Conservation (phyloP, 2,888 invertebrate genomes). For the Rhyacophila evoluta region DNA sequence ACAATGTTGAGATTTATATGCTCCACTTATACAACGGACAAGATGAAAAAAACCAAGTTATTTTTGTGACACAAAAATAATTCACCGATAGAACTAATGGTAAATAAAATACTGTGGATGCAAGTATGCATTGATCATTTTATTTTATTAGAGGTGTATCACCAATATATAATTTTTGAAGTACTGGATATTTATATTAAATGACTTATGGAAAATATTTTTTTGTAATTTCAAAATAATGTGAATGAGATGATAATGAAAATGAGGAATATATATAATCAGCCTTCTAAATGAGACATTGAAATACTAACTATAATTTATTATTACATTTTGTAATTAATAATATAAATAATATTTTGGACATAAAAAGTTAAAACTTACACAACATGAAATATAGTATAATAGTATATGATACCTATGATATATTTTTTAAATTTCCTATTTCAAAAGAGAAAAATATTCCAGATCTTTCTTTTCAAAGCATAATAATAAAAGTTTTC, state of each 20-base stretch:
- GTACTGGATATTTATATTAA: too few relatives aligned
- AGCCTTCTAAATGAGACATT: not conserved
- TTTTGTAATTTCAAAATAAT: not conserved
- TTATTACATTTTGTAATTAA: not conserved
- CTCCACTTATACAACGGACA: too few relatives aligned
- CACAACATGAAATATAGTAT: not conserved
- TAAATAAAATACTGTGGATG: too few relatives aligned
- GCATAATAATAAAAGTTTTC: conserved; percentile 11
- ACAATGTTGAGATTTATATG: too few relatives aligned
- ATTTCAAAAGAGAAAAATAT: not conserved
- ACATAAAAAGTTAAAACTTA: not conserved
- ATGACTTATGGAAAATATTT: too few relatives aligned
- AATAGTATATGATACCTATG: not conserved
- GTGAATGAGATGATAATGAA: not conserved
- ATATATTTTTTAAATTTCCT: not conserved
- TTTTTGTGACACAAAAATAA: too few relatives aligned
- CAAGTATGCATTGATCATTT: too few relatives aligned
- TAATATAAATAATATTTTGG: not conserved
- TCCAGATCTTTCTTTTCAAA: conserved; percentile 28
- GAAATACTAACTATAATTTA: not conserved
- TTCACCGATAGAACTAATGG: too few relatives aligned
- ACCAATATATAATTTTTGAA: too few relatives aligned
- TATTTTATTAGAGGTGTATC: too few relatives aligned
- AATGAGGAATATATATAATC: not conserved
- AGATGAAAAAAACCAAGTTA: too few relatives aligned